phyloP scores from a whole-genome alignment of 2,797 vertebrate genomes.

The Decapterus maruadsi region DNA sequence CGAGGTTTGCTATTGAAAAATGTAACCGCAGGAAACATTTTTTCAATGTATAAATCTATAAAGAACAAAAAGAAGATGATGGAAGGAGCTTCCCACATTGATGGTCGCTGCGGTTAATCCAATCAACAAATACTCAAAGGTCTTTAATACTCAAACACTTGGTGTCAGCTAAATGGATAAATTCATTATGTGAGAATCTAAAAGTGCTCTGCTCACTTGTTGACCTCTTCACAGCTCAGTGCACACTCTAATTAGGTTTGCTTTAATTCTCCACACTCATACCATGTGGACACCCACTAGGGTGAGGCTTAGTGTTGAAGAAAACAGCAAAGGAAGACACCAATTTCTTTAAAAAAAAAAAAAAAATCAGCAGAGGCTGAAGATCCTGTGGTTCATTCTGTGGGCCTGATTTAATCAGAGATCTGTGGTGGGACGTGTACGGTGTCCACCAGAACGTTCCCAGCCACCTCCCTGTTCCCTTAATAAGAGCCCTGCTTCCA shows the following conservation, averaged over 20 bases:
- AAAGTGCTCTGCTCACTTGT: background rate
- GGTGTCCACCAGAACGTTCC: background rate
- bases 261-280: constrained; percentile 12
- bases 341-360: background rate
- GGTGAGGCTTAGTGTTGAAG: background rate
- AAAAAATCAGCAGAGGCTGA: background rate
- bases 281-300: background rate
- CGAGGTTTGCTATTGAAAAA: background rate
- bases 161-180: constrained; percentile 7
- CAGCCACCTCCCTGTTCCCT: constrained; percentile 9
- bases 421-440: constrained; percentile 10
- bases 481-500: background rate
- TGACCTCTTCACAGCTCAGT: constrained; percentile 19
- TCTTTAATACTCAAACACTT: background rate
- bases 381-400: background rate
- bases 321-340: constrained; percentile 2
- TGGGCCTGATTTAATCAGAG: constrained; percentile 15
- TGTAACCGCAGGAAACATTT: no score
- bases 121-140: constrained; percentile 1
- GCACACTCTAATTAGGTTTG: constrained; percentile 23
- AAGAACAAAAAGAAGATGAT: no score
- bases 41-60: no score
- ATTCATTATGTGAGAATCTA: background rate
- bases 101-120: no score
- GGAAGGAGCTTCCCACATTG: no score